Percentiles rank a stretch among this genome's conserved stretches.
Conservation (phyloP, 2,797 vertebrate genomes). For the Ctenosaura bakeri region DNA sequence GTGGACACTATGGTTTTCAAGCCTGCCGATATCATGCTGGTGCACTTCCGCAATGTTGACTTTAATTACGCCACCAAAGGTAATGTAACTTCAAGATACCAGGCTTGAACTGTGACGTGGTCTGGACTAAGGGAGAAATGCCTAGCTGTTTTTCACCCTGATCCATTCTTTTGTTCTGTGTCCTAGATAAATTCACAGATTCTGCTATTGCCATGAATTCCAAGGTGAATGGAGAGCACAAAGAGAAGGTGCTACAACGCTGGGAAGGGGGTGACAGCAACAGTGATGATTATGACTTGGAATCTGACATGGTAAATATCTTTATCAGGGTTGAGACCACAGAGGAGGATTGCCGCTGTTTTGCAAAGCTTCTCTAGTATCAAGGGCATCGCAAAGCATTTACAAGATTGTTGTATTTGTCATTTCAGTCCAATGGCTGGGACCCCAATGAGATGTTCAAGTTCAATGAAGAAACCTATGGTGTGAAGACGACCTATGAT, state of each 20-base stretch:
- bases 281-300: slow-evolving; percentile 91
- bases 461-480: slow-evolving; percentile 93
- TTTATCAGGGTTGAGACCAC: not conserved
- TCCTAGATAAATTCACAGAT: slow-evolving; percentile 91
- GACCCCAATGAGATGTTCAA: slow-evolving; percentile 96
- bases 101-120: not conserved
- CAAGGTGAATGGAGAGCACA: slow-evolving; percentile 92
- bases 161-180: not conserved
- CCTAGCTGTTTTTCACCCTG: slow-evolving; percentile 14
- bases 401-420: not conserved
- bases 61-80: slow-evolving; percentile 93
- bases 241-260: slow-evolving; percentile 92
- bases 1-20: slow-evolving; percentile 95
- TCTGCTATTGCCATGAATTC: slow-evolving; percentile 87
- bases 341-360: not conserved
- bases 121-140: not conserved
- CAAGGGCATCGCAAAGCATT: not conserved
- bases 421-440: slow-evolving; percentile 91
- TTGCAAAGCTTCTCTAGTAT: not conserved
- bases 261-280: slow-evolving; percentile 95
- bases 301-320: slow-evolving; percentile 88
- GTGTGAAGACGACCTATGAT: slow-evolving; percentile 93
- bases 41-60: slow-evolving; percentile 93
- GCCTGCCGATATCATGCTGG: slow-evolving; percentile 88
- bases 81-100: slow-evolving; percentile 58